phyloP scores from a whole-genome alignment of 2,888 invertebrate genomes.

The Drosophila seclusa region DNA sequence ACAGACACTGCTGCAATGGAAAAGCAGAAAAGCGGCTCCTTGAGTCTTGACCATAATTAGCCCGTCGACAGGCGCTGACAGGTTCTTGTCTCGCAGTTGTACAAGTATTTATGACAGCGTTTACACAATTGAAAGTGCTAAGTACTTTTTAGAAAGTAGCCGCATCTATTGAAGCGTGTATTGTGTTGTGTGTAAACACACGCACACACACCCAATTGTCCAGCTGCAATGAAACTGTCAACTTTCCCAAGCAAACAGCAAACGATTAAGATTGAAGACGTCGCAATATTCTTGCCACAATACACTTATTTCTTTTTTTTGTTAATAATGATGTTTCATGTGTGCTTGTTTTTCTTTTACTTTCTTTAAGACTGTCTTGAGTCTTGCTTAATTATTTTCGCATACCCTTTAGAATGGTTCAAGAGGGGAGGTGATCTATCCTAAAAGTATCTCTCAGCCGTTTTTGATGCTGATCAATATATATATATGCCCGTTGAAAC shows the following conservation, averaged over 20 bases:
- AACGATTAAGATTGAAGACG: constrained; percentile 46
- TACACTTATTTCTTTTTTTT: constrained; percentile 22
- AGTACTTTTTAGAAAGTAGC: constrained; percentile 78
- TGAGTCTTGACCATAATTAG: constrained; percentile 54
- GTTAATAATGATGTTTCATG: constrained; percentile 9
- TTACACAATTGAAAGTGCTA: constrained; percentile 74
- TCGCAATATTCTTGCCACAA: constrained; percentile 51
- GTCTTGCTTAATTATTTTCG: constrained; percentile 25
- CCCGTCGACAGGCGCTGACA: constrained; percentile 45
- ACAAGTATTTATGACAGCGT: constrained; percentile 16
- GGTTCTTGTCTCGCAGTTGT: constrained; percentile 45
- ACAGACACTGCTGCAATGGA: constrained; percentile 4
- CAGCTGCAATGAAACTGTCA: constrained; percentile 72
- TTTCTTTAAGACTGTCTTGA: constrained; percentile 44
- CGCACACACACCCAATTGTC: constrained; percentile 49
- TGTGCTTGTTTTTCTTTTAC: constrained; percentile 53
- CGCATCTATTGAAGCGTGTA: constrained; percentile 20
- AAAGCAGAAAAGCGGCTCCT: constrained; percentile 32
- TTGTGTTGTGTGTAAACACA: background rate
- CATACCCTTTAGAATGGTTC: constrained; percentile 26
- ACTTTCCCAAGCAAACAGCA: constrained; percentile 61
- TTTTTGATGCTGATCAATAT: background rate
- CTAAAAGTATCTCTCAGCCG: background rate
- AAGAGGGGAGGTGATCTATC: background rate
- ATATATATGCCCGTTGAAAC: background rate